A percentile compares a stretch with the other conserved stretches of the same genome.
These are phyloP conservation scores for Galago senegalensis DNA, from an alignment of 2,797 vertebrate genomes.

Conservation along the genomic window DNA sequence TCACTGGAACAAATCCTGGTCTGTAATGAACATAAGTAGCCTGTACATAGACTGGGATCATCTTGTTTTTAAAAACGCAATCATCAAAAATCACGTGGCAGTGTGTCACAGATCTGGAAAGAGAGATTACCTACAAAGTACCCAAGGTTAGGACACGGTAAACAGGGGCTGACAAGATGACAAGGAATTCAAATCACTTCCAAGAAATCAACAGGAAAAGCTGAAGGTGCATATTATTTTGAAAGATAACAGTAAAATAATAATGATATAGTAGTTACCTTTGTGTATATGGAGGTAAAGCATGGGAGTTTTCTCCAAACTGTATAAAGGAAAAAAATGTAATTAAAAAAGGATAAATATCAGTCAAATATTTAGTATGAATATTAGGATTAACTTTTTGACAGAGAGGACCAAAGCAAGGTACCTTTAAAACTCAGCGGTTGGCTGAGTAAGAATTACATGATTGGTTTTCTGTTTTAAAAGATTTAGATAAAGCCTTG, in stretches of 20 bases:
- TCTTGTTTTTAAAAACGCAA: neutral
- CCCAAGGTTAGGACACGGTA: neutral
- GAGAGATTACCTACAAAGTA: neutral
- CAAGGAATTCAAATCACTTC: neutral
- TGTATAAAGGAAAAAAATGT: neutral
- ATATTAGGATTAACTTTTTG: neutral
- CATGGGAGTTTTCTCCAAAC: neutral
- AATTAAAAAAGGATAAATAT: neutral
- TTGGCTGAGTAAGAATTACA: neutral
- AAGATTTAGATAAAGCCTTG: slow-evolving; percentile 27
- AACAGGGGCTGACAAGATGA: neutral
- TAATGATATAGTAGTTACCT: neutral
- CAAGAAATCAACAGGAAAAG: neutral
- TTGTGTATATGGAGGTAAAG: neutral
- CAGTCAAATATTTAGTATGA: neutral
- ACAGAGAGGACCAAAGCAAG: neutral
- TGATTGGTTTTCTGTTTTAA: slow-evolving; percentile 15
- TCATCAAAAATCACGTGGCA: neutral
- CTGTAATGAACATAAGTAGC: neutral
- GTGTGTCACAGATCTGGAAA: neutral
- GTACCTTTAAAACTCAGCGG: slow-evolving; percentile 24
- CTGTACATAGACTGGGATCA: neutral
- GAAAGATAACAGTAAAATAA: neutral
- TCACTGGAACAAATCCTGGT: neutral
- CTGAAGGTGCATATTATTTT: neutral